Evolutionary conservation across 2,113 vertebrate species (phyloP).

Genomic region (Sinocyclocheilus anshuiensis): DNA sequence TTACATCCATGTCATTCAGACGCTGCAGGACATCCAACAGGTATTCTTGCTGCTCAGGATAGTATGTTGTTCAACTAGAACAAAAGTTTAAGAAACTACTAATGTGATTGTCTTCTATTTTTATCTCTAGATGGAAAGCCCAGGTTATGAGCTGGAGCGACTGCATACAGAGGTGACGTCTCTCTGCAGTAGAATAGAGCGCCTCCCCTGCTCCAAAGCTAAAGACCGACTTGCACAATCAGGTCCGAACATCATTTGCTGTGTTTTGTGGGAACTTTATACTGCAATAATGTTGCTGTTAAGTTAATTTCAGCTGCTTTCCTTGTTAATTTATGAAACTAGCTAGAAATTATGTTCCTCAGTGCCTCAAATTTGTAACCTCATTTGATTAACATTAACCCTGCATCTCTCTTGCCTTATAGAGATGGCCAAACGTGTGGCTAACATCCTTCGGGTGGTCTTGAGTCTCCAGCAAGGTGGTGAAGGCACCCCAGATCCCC

Average conservation of each 20-base stretch:
- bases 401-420: background rate
- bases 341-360: background rate
- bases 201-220: constrained; percentile 83
- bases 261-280: background rate
- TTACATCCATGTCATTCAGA: constrained; percentile 88
- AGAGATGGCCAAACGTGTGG: constrained; percentile 96
- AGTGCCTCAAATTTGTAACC: background rate
- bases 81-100: background rate
- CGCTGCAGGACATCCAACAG: constrained; percentile 85
- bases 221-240: constrained; percentile 92
- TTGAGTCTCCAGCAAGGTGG: constrained; percentile 84
- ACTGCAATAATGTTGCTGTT: background rate
- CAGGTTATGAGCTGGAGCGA: constrained; percentile 85
- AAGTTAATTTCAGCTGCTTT: background rate
- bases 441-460: constrained; percentile 90
- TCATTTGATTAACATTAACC: background rate
- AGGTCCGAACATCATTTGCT: constrained; percentile 70
- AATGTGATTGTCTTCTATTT: background rate
- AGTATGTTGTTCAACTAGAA: background rate
- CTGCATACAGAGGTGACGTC: constrained; percentile 87
- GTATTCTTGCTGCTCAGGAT: constrained; percentile 60
- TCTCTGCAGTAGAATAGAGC: constrained; percentile 87
- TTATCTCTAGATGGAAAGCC: constrained; percentile 78
- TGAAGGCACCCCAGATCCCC: constrained; percentile 64
- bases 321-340: background rate